These are phyloP conservation scores for Podocnemis expansa DNA, from an alignment of 2,113 vertebrate genomes.

Conservation along the genomic window DNA sequence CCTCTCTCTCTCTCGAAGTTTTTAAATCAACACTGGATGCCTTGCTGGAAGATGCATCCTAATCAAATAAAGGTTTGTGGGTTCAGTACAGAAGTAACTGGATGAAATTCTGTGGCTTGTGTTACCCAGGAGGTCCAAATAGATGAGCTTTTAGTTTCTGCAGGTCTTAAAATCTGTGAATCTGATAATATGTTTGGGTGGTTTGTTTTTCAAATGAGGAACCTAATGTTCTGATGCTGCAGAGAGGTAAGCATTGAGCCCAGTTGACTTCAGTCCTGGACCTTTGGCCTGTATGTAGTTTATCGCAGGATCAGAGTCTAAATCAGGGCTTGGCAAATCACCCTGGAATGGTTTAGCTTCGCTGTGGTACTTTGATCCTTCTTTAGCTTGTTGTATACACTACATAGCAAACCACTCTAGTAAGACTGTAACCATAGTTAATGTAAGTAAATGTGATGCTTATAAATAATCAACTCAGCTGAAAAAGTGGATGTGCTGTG, in stretches of 20 bases:
- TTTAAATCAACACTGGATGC: not conserved
- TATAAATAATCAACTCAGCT: too few species aligned
- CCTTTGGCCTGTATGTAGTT: not conserved
- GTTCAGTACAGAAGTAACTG: not conserved
- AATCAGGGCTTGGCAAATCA: not conserved
- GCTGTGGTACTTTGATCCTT: too few species aligned
- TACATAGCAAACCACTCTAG: too few species aligned
- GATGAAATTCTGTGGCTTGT: not conserved
- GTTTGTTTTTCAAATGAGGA: not conserved
- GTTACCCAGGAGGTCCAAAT: not conserved
- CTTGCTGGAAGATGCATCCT: not conserved
- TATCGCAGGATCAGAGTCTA: not conserved
- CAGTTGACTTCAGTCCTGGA: not conserved
- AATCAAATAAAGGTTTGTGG: not conserved
- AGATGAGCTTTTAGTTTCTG: not conserved
- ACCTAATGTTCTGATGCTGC: rapidly evolving
- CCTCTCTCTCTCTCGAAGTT: not conserved
- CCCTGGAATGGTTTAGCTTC: too few species aligned
- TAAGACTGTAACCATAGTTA: too few species aligned
- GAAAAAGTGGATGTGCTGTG: too few species aligned
- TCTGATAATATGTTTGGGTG: not conserved
- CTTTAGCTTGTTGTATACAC: too few species aligned
- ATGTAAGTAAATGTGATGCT: too few species aligned
- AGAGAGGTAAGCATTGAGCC: rapidly evolving
- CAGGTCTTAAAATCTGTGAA: not conserved